Evolutionary conservation across 2,113 vertebrate genomes (phyloP), one percentile per base, ranked within the genome.

Genomic region (Seriola quinqueradiata): DNA sequence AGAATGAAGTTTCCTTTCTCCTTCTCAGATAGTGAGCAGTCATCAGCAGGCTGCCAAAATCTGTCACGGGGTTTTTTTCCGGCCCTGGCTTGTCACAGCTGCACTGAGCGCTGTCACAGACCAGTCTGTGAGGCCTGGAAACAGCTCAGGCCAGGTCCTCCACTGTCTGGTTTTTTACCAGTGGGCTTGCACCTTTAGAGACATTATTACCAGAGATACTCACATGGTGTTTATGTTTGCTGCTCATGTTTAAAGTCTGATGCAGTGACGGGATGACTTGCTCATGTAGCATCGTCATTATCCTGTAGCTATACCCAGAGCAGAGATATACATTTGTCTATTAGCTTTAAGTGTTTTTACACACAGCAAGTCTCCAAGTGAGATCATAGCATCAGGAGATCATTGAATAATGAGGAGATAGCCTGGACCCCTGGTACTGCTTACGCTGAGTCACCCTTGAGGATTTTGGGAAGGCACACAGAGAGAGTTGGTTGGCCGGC

Each of bases 361-460:
- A 32, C 46, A 61, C 75, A 48, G 38, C 60, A 52, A 71, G 67
- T 67, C 36, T 79, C 75, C 64, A 38, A 74, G 69, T 86, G 83
- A 89, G 89, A 76, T 89, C 89, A 86, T 23, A 63, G 23, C 76
- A 74, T 42, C 50, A 71, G 32, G 58, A 77, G 66, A 83, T 84
- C 61, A 77, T 34, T 65, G 61, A 81, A 36, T 74, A 86, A 36
- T 75, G 68, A 59, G 52, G 61, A 81, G 48, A 69, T 54, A 71
- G 79, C 50, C 10, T 14, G 34, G 79, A 54, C 74, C 81, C 66
- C 82, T 69, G 84, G 79, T 76, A 4, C 74, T 32, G 59, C 69
- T 90, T 82, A 87, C 16, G 16, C 79, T 82, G 88, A 90, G 75
- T 92, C 92, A 89, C 81, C 74, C 82, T 52, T 3, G 16, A 87